These are phyloP conservation scores for Phenganax marumi DNA, from an alignment of 92 coral and sea anemone genomes.

Conservation along the genomic window DNA sequence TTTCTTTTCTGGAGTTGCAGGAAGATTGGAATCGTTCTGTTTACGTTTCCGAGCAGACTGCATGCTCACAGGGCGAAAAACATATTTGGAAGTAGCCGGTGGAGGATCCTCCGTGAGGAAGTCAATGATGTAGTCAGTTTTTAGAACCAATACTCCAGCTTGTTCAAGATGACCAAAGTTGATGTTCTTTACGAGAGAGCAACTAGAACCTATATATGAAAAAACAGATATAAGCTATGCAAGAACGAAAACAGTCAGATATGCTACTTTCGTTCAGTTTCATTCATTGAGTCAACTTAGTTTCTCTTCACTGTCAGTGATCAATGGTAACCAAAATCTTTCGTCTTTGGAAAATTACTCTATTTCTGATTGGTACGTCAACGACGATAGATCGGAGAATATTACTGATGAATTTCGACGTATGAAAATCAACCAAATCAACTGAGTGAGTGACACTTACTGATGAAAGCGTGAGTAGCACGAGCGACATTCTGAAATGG, in stretches of 20 bases:
- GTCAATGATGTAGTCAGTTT: conserved; percentile 91
- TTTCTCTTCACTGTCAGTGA: too few relatives aligned
- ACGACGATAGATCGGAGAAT: too few relatives aligned
- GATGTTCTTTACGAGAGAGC: conserved; percentile 48
- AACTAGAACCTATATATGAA: conserved; percentile 62
- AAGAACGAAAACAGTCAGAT: background rate
- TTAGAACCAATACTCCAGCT: conserved; percentile 67
- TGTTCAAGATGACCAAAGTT: conserved; percentile 61
- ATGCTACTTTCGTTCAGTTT: too few relatives aligned
- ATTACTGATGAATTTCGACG: too few relatives aligned
- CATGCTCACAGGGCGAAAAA: conserved; percentile 56
- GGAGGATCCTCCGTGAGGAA: conserved; percentile 85
- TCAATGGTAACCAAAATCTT: too few relatives aligned
- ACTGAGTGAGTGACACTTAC: conserved; percentile 48
- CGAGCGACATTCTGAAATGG: conserved; percentile 70
- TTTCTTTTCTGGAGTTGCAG: conserved; percentile 28
- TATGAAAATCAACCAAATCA: background rate
- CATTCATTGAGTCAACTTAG: too few relatives aligned
- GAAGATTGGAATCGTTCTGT: background rate
- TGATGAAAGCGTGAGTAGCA: conserved; percentile 82
- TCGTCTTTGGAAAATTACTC: too few relatives aligned
- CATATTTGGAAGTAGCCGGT: conserved; percentile 75
- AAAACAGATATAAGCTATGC: background rate
- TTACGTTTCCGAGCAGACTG: conserved; percentile 17
- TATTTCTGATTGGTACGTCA: too few relatives aligned